Conservation (phyloP, 2,888 invertebrate species). For the Coelopa pilipes region DNA sequence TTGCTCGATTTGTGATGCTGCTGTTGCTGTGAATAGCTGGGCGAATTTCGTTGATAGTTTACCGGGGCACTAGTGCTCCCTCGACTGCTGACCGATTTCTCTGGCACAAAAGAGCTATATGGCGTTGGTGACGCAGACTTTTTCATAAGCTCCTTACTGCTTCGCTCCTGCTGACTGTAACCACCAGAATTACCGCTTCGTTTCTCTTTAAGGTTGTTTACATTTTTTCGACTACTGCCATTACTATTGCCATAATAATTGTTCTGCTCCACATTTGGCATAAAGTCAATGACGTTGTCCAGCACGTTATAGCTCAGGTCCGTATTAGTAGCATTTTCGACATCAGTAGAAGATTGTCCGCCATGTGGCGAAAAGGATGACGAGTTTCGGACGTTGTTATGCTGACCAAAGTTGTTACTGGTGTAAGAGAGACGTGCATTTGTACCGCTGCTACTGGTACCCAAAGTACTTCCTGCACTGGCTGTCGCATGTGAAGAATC, state of each 20-base stretch:
- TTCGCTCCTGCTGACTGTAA: conserved; percentile 46
- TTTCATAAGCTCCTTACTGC: conserved; percentile 42
- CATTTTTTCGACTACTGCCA: conserved; percentile 40
- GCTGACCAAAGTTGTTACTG: conserved; percentile 36
- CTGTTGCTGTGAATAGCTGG: conserved; percentile 42
- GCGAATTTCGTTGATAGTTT: conserved; percentile 42
- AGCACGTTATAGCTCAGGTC: conserved; percentile 64
- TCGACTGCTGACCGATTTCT: conserved; percentile 41
- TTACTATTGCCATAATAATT: conserved; percentile 39
- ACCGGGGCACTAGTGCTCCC: conserved; percentile 30
- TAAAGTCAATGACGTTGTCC: conserved; percentile 61
- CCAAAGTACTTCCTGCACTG: not conserved
- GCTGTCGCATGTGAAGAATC: conserved; percentile 50
- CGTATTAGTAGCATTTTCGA: conserved; percentile 54
- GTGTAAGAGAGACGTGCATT: conserved; percentile 34
- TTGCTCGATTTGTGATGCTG: conserved; percentile 45
- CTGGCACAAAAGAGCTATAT: conserved; percentile 47
- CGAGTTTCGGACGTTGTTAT: conserved; percentile 38
- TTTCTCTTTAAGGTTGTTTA: conserved; percentile 49
- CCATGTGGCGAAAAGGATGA: conserved; percentile 54
- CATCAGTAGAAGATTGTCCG: conserved; percentile 36
- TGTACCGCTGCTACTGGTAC: conserved; percentile 16
- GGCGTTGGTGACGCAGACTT: conserved; percentile 49
- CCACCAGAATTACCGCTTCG: conserved; percentile 53
- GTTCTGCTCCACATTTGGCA: conserved; percentile 50